phyloP scores from a whole-genome alignment of 92 coral and sea anemone genomes.

The Plumapathes pennacea region DNA sequence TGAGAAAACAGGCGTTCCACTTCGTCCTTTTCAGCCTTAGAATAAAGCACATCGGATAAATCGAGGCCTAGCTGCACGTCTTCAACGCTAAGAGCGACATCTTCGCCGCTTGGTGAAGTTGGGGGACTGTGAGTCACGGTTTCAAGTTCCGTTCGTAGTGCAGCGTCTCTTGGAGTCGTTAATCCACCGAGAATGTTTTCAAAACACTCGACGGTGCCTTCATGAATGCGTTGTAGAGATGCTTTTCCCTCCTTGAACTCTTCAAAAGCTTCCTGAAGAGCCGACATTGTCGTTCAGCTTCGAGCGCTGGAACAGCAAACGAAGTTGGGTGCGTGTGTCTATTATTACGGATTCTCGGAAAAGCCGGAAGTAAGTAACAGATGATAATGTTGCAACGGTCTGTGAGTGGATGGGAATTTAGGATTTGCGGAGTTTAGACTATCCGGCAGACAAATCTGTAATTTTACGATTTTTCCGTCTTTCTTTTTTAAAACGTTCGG shows the following conservation, averaged over 20 bases:
- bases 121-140: conserved; percentile 1
- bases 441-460: too few relatives aligned
- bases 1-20: conserved; percentile 41
- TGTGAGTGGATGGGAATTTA: too few relatives aligned
- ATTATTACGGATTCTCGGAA: too few relatives aligned
- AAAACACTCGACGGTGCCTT: conserved; percentile 48
- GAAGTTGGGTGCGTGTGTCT: too few relatives aligned
- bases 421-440: too few relatives aligned
- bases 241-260: conserved; percentile 42
- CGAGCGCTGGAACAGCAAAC: too few relatives aligned
- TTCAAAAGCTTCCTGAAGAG: conserved; percentile 53
- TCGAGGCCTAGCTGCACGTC: background rate
- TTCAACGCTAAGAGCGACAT: conserved; percentile 3
- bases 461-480: too few relatives aligned
- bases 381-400: too few relatives aligned
- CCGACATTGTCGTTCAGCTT: too few relatives aligned
- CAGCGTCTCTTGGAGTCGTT: conserved; percentile 9
- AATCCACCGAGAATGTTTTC: conserved; percentile 13
- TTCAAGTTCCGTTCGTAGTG: background rate
- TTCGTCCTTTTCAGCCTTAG: conserved; percentile 38
- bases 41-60: conserved; percentile 45
- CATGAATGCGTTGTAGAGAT: conserved; percentile 35
- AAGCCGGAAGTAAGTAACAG: too few relatives aligned
- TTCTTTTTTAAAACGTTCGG: too few relatives aligned
- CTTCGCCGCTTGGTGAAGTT: background rate